Percentiles rank a stretch among this genome's conserved stretches.
These are phyloP conservation scores for Conchocele bisecta DNA, from an alignment of 2,888 invertebrate genomes.

Conservation along the genomic window DNA sequence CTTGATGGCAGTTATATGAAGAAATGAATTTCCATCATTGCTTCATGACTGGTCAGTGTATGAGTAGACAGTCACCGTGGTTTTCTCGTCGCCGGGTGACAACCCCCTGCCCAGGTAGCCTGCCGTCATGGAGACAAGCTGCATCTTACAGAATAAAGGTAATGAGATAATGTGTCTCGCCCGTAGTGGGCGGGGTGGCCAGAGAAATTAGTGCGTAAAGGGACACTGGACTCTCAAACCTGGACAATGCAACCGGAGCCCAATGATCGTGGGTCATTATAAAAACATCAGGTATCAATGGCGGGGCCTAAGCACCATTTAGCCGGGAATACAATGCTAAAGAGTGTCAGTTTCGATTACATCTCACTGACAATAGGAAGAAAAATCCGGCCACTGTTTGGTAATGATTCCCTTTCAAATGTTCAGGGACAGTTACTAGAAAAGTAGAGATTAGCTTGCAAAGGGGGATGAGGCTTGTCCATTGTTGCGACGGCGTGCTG, in stretches of 20 bases:
- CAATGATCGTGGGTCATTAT: slow-evolving; percentile 62
- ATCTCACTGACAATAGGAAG: slow-evolving; percentile 49
- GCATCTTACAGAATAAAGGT: slow-evolving; percentile 44
- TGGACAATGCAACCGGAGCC: slow-evolving; percentile 48
- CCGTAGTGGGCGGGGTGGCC: slow-evolving; percentile 44
- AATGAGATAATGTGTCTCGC: slow-evolving; percentile 57
- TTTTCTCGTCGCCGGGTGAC: no score
- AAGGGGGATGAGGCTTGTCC: slow-evolving; percentile 47
- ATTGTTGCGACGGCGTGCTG: no score
- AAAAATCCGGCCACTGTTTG: slow-evolving; percentile 50
- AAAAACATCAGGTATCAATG: slow-evolving; percentile 55
- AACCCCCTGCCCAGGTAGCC: no score
- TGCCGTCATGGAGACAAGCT: no score
- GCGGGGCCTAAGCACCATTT: slow-evolving; percentile 57
- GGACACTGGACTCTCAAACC: slow-evolving; percentile 48
- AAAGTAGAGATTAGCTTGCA: slow-evolving; percentile 50
- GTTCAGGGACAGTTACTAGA: slow-evolving; percentile 17
- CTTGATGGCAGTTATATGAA: no score
- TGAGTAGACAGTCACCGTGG: no score
- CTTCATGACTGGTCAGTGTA: no score
- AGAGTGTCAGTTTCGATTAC: slow-evolving; percentile 54
- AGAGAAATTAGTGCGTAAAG: slow-evolving; percentile 58
- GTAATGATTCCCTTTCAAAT: slow-evolving; percentile 54
- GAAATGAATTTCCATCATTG: no score
- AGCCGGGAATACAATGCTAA: slow-evolving; percentile 44